Evolutionary conservation across 2,113 vertebrate species (phyloP).

Genomic region (Urocynchramus pylzowi): DNA sequence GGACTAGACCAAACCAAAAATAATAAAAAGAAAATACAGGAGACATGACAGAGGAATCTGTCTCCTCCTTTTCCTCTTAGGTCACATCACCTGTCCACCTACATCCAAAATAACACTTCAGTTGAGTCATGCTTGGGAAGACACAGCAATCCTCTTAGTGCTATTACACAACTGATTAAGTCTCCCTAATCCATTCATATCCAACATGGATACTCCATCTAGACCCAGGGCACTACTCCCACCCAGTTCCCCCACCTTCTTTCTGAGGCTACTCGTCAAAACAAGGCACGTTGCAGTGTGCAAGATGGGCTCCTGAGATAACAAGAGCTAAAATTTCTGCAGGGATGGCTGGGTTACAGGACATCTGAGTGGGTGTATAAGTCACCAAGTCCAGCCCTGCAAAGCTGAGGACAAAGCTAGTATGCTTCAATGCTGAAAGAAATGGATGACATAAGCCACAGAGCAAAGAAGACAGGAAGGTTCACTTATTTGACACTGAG

Average conservation of each 20-base stretch:
- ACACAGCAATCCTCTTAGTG: conserved; percentile 42
- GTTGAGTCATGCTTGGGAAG: conserved; percentile 52
- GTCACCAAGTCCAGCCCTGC: neutral
- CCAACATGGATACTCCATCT: neutral
- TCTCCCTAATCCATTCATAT: conserved; percentile 10
- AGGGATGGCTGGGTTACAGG: neutral
- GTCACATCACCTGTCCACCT: conserved; percentile 54
- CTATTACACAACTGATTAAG: conserved; percentile 39
- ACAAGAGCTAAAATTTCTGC: neutral
- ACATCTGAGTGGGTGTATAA: neutral
- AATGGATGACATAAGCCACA: neutral
- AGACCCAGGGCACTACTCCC: neutral
- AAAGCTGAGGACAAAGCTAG: neutral
- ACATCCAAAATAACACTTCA: conserved; percentile 48
- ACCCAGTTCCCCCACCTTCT: neutral
- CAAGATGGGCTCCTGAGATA: neutral
- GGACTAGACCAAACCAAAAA: neutral
- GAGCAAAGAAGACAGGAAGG: neutral
- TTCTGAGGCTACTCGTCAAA: neutral
- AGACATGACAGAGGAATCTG: neutral
- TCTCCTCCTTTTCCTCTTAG: neutral
- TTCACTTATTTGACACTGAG: neutral
- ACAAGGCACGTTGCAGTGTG: neutral
- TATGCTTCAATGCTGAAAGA: neutral
- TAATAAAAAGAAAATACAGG: neutral